A percentile compares a stretch with the other conserved stretches of the same genome.
Evolutionary conservation across 2,888 invertebrate genomes (phyloP).

Genomic region (Lasioglossum lativentre): DNA sequence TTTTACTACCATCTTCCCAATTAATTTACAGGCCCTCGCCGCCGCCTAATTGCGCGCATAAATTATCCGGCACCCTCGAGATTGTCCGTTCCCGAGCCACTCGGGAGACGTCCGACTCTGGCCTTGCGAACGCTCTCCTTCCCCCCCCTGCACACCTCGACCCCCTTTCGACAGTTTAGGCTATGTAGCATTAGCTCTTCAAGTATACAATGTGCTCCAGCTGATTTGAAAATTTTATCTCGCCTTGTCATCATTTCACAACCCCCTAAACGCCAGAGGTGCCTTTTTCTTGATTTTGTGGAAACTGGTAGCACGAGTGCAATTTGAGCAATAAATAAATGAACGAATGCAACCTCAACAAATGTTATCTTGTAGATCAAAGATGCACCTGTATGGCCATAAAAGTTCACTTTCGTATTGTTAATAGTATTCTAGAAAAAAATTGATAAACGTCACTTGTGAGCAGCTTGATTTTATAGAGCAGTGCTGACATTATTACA

Average conservation of each 20-base stretch:
- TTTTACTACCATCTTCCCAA: conserved; percentile 83
- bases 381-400: no score
- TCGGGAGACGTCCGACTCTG: conserved; percentile 50
- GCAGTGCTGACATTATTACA: no score
- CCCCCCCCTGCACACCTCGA: background rate
- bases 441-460: background rate
- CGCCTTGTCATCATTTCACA: background rate
- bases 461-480: no score
- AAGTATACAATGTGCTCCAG: background rate
- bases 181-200: background rate
- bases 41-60: conserved; percentile 81
- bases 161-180: background rate
- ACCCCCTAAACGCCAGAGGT: background rate
- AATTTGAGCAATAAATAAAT: background rate
- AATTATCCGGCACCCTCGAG: conserved; percentile 77
- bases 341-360: no score
- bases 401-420: no score
- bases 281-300: no score
- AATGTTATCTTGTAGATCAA: no score
- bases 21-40: conserved; percentile 80
- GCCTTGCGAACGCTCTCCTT: conserved; percentile 10
- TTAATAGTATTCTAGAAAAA: no score
- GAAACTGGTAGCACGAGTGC: no score
- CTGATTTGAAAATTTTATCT: background rate
- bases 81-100: conserved; percentile 68